Conservation (phyloP, 2,888 invertebrate genomes). For the Amphipyra berbera region DNA sequence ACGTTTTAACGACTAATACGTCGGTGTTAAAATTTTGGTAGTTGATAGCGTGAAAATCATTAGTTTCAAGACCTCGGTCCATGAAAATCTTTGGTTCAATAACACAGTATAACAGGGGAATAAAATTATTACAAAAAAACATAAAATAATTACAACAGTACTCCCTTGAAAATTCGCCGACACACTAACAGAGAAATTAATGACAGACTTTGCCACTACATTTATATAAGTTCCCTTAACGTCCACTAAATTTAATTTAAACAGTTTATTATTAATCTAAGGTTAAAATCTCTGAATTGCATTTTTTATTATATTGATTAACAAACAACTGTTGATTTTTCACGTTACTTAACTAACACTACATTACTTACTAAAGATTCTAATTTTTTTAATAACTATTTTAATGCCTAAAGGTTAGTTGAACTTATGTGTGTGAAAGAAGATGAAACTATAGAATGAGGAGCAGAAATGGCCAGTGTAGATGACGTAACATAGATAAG, state of each 20-base stretch:
- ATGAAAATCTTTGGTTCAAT: conserved; percentile 66
- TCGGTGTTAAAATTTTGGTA: conserved; percentile 50
- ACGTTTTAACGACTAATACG: conserved; percentile 58
- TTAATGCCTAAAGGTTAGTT: conserved; percentile 78
- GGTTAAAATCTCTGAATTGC: conserved; percentile 89
- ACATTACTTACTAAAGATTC: conserved; percentile 79
- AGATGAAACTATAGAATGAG: conserved; percentile 50
- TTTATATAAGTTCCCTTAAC: conserved; percentile 56
- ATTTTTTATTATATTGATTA: conserved; percentile 86
- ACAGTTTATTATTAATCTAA: conserved; percentile 82
- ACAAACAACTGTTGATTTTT: conserved; percentile 87
- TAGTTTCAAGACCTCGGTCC: conserved; percentile 32
- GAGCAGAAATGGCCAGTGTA: conserved; percentile 54
- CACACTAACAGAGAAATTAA: conserved; percentile 45
- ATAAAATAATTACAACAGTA: conserved; percentile 43
- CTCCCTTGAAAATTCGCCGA: conserved; percentile 58
- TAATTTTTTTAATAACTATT: conserved; percentile 77
- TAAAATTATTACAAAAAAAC: conserved; percentile 55
- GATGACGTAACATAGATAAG: conserved; percentile 56
- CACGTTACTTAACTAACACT: conserved; percentile 79
- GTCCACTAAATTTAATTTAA: conserved; percentile 72
- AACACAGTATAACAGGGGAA: conserved; percentile 60
- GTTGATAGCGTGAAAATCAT: conserved; percentile 48
- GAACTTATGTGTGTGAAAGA: conserved; percentile 65
- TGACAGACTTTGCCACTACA: conserved; percentile 73